Percentiles rank a stretch among this genome's conserved stretches.
Conservation (phyloP, 2,113 vertebrate species). For the Labeo rohita region DNA sequence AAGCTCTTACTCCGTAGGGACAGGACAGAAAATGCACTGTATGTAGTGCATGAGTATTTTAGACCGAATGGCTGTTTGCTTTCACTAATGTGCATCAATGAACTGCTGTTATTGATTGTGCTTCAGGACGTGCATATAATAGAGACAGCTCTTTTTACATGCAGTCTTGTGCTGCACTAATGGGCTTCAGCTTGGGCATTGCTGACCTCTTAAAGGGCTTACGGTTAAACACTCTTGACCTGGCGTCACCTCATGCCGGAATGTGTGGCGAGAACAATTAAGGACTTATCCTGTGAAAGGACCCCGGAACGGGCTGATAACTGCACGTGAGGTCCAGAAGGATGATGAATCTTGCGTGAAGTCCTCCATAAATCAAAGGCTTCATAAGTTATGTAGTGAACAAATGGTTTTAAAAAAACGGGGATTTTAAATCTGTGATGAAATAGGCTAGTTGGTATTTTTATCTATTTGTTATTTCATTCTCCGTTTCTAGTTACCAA, state of each 20-base stretch:
- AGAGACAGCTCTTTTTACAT: background rate
- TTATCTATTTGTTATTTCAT: background rate
- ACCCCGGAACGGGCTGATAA: background rate
- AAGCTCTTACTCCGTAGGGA: background rate
- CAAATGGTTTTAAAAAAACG: too few species aligned
- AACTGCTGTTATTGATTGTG: constrained; percentile 40
- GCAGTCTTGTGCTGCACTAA: constrained; percentile 3
- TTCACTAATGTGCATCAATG: constrained; percentile 26
- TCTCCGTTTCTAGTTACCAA: background rate
- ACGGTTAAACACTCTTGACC: constrained; percentile 16
- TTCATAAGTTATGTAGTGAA: background rate
- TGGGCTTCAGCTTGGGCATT: background rate
- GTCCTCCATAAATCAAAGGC: background rate
- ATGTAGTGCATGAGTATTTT: constrained; percentile 24
- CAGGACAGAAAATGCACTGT: background rate
- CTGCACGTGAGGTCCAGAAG: background rate
- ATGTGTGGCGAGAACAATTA: background rate
- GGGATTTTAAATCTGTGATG: background rate
- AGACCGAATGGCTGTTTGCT: constrained; percentile 19
- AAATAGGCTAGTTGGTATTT: background rate
- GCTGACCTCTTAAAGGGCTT: background rate
- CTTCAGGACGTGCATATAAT: background rate
- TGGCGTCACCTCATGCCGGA: background rate
- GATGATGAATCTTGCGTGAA: background rate
- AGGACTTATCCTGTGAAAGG: background rate